These are phyloP conservation scores for Brachyhypopomus gauderio DNA, from an alignment of 2,113 vertebrate species.

Conservation along the genomic window DNA sequence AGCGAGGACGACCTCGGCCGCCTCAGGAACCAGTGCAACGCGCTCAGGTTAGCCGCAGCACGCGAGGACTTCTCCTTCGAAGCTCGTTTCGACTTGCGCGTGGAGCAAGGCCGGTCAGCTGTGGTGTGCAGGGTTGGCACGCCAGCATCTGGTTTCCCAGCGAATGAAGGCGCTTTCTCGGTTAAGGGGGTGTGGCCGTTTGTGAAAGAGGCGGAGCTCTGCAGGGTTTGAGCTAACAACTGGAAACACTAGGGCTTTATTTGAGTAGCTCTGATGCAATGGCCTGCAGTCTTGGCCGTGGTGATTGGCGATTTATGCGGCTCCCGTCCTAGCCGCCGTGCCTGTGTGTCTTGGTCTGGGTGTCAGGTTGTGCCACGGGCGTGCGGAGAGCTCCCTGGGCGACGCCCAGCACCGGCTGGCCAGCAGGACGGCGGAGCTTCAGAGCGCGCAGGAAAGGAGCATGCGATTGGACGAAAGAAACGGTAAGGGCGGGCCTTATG, in stretches of 20 bases:
- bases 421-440: conserved; percentile 76
- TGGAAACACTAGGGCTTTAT: no score
- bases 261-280: no score
- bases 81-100: no score
- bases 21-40: conserved; percentile 74
- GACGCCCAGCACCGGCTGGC: conserved; percentile 73
- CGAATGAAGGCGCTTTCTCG: no score
- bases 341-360: conserved; percentile 21
- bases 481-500: conserved; percentile 59
- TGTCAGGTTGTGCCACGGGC: conserved; percentile 77
- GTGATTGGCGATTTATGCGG: background rate
- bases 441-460: conserved; percentile 77
- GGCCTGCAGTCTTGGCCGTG: no score
- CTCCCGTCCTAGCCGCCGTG: background rate
- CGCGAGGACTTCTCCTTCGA: background rate
- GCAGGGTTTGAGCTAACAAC: no score
- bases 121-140: no score
- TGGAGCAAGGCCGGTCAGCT: no score
- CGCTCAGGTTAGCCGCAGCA: conserved; percentile 71
- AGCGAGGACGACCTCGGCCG: conserved; percentile 73
- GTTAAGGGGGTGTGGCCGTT: no score
- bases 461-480: conserved; percentile 75
- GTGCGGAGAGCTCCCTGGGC: conserved; percentile 74
- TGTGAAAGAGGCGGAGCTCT: no score
- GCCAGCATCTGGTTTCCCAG: no score